Conservation (phyloP, 1,140 invertebrate species). For the Belonocnema kinseyi region DNA sequence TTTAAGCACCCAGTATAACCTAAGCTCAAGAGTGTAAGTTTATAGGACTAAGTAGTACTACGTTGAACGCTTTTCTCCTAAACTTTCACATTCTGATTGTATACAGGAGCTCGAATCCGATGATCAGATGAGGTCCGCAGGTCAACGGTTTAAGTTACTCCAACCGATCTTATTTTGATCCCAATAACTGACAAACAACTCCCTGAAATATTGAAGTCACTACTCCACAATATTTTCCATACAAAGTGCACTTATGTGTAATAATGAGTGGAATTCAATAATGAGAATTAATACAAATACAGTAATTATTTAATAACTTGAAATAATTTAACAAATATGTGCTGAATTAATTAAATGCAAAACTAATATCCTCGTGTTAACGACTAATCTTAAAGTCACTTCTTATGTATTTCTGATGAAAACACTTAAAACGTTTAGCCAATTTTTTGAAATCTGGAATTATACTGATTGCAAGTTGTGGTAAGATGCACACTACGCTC, state of each 20-base stretch:
- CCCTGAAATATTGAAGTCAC: not conserved
- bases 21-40: conserved; percentile 32
- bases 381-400: too few relatives aligned
- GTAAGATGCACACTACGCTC: too few relatives aligned
- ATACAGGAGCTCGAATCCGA: conserved; percentile 49
- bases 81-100: conserved; percentile 72
- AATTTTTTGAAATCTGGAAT: too few relatives aligned
- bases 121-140: conserved; percentile 44
- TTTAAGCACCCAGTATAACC: not conserved
- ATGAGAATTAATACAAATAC: too few relatives aligned
- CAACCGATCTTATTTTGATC: not conserved
- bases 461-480: too few relatives aligned
- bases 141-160: conserved; percentile 47
- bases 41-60: conserved; percentile 55
- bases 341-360: too few relatives aligned
- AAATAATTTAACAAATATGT: too few relatives aligned
- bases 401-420: too few relatives aligned
- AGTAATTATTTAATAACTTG: too few relatives aligned
- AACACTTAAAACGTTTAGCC: too few relatives aligned
- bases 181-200: not conserved
- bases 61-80: conserved; percentile 60
- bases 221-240: not conserved
- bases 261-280: too few relatives aligned
- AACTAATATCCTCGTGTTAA: too few relatives aligned
- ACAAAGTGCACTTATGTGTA: not conserved